Evolutionary conservation across 2,113 vertebrate species (phyloP).

Genomic region (rat (Rattus norvegicus)): GRCr8 NC_086025.1:10164001-10164500

Average conservation of each 20-base stretch:
- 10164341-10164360: too few relatives aligned
- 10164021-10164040: too few relatives aligned
- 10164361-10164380: too few relatives aligned
- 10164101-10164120: too few relatives aligned
- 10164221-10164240: neutral
- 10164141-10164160: neutral
- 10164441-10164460: neutral
- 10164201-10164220: neutral
- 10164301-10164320: neutral
- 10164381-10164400: too few relatives aligned
- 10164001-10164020: neutral
- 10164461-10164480: neutral
- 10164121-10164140: accelerated
- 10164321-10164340: too few relatives aligned
- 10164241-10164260: neutral
- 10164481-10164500: neutral
- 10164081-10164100: neutral
- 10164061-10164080: neutral
- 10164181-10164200: conserved; percentile 73
- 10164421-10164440: neutral
- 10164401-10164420: neutral
- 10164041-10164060: neutral
- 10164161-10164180: conserved; percentile 77
- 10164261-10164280: neutral
- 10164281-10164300: neutral